Conservation (phyloP, 2,888 invertebrate species). For the Dasysyrphus albostriatus region DNA sequence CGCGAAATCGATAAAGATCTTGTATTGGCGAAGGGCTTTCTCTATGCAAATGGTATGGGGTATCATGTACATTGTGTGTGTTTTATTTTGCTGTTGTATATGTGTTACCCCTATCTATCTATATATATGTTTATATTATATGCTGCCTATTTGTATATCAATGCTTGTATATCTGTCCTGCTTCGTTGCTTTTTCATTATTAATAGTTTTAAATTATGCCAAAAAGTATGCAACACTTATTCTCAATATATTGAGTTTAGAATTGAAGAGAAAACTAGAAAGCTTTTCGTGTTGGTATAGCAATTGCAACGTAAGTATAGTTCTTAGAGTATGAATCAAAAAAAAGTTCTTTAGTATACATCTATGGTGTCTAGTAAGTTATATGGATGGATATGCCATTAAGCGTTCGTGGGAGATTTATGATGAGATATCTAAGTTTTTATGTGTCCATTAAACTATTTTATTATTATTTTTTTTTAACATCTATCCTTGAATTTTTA, state of each 20-base stretch:
- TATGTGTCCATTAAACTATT: slow-evolving; percentile 40
- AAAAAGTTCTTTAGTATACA: background rate
- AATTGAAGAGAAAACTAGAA: background rate
- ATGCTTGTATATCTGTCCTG: slow-evolving; percentile 23
- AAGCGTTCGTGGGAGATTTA: slow-evolving; percentile 9
- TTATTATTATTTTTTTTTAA: slow-evolving; percentile 44
- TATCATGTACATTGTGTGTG: slow-evolving; percentile 34
- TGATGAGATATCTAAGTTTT: slow-evolving; percentile 18
- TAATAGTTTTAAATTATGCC: slow-evolving; percentile 28
- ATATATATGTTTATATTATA: background rate
- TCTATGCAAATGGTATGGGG: slow-evolving; percentile 84
- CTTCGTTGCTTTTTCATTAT: slow-evolving; percentile 4
- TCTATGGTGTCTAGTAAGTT: background rate
- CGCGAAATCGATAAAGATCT: slow-evolving; percentile 87
- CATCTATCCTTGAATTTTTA: slow-evolving; percentile 46
- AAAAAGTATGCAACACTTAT: slow-evolving; percentile 66
- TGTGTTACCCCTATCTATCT: slow-evolving; percentile 5
- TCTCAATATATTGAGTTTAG: background rate
- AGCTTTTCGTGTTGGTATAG: background rate
- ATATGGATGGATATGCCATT: background rate
- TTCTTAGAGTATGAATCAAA: background rate
- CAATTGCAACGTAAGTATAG: background rate
- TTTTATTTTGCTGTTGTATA: slow-evolving; percentile 11
- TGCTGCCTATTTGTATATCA: background rate
- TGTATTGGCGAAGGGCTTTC: slow-evolving; percentile 86